Percentiles rank a stretch among this genome's conserved stretches.
These are phyloP conservation scores for Ochropacha duplaris DNA, from an alignment of 2,888 invertebrate species.

Conservation along the genomic window DNA sequence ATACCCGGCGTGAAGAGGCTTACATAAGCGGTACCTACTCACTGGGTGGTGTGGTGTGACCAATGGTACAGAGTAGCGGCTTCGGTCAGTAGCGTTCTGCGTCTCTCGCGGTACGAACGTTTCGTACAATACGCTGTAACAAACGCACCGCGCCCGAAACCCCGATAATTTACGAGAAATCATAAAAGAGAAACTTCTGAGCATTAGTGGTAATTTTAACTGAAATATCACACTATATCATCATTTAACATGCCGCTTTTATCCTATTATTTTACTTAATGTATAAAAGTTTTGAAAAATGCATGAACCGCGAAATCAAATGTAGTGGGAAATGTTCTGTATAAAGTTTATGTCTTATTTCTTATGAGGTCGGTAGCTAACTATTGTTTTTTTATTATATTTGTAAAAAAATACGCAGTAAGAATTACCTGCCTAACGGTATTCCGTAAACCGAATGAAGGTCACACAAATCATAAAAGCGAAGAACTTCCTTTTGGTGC, in stretches of 20 bases:
- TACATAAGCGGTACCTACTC: conserved; percentile 38
- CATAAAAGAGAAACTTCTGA: neutral
- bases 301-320: conserved; percentile 47
- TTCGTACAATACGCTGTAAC: conserved; percentile 18
- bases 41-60: conserved; percentile 20
- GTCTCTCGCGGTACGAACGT: conserved; percentile 58
- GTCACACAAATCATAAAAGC: too few species aligned
- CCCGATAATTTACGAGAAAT: neutral
- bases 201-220: conserved; percentile 2
- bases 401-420: too few species aligned
- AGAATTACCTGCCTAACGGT: too few species aligned
- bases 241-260: neutral
- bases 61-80: conserved; percentile 28
- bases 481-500: too few species aligned
- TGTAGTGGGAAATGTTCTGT: conserved; percentile 29
- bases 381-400: neutral
- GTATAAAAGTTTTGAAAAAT: conserved; percentile 58
- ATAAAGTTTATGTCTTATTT: conserved; percentile 27
- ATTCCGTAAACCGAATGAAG: too few species aligned
- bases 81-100: conserved; percentile 63
- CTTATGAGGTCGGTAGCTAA: neutral
- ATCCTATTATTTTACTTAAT: conserved; percentile 1
- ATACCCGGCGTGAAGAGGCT: conserved; percentile 18
- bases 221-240: neutral
- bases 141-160: conserved; percentile 23